Evolutionary conservation across 2,888 invertebrate species (phyloP).

Genomic region (Molorchus minor): DNA sequence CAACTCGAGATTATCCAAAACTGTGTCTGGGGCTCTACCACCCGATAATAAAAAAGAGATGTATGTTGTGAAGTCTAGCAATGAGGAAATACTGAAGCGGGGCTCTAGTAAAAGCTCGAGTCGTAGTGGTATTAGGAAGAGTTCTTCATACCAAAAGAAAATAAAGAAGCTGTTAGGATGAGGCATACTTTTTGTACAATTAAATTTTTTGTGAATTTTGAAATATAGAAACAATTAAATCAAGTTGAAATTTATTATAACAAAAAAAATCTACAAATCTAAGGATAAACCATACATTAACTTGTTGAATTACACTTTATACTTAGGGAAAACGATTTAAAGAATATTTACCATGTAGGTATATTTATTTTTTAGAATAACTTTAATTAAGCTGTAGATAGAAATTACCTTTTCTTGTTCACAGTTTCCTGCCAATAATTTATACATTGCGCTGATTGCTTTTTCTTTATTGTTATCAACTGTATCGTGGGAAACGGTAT

Average conservation of each 20-base stretch:
- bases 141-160: background rate
- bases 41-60: conserved; percentile 15
- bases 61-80: conserved; percentile 20
- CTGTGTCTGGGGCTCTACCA: conserved; percentile 10
- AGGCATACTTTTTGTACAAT: too few relatives aligned
- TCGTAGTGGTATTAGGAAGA: background rate
- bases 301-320: too few relatives aligned
- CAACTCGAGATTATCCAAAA: background rate
- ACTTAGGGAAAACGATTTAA: too few relatives aligned
- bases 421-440: conserved; percentile 78
- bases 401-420: conserved; percentile 81
- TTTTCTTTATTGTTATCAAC: conserved; percentile 84
- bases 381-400: background rate
- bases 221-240: too few relatives aligned
- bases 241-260: too few relatives aligned
- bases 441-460: conserved; percentile 78
- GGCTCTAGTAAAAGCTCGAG: background rate
- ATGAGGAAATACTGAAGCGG: conserved; percentile 1
- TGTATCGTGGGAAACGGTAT: conserved; percentile 79
- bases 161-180: background rate
- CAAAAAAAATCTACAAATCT: too few relatives aligned
- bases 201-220: too few relatives aligned
- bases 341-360: background rate
- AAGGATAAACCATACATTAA: too few relatives aligned
- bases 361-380: background rate